phyloP scores from a whole-genome alignment of 2,888 invertebrate species.

The Ryuthela nishihirai region DNA sequence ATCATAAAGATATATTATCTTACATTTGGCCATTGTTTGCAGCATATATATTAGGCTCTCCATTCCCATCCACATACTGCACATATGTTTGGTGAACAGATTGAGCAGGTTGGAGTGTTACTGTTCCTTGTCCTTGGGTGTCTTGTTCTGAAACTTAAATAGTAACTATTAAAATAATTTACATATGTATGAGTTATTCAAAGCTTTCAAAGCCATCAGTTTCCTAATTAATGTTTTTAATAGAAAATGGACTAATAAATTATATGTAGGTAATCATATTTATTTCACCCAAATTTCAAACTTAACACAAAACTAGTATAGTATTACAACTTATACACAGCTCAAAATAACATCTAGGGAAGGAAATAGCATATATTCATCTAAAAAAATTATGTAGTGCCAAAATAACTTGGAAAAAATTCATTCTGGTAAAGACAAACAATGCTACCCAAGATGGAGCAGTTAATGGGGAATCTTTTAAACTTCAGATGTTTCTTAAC shows the following conservation, averaged over 20 bases:
- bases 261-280: not conserved
- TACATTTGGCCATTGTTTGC: slow-evolving; percentile 64
- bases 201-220: not conserved
- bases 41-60: slow-evolving; percentile 59
- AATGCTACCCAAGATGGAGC: too few species aligned
- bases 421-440: too few species aligned
- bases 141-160: slow-evolving; percentile 50
- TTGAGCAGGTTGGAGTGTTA: slow-evolving; percentile 53
- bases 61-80: slow-evolving; percentile 62
- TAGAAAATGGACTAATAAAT: not conserved
- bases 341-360: not conserved
- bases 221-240: too few species aligned
- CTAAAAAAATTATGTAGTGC: too few species aligned
- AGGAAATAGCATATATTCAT: not conserved
- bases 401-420: too few species aligned
- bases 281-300: not conserved
- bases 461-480: too few species aligned
- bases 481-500: too few species aligned
- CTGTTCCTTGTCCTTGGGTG: slow-evolving; percentile 57
- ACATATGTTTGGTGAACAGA: slow-evolving; percentile 59
- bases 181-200: not conserved
- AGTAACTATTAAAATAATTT: not conserved
- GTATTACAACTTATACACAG: not conserved
- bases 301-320: not conserved
- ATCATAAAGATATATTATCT: too few species aligned